Conservation (phyloP, 2,888 invertebrate species). For the Graphium colonna region DNA sequence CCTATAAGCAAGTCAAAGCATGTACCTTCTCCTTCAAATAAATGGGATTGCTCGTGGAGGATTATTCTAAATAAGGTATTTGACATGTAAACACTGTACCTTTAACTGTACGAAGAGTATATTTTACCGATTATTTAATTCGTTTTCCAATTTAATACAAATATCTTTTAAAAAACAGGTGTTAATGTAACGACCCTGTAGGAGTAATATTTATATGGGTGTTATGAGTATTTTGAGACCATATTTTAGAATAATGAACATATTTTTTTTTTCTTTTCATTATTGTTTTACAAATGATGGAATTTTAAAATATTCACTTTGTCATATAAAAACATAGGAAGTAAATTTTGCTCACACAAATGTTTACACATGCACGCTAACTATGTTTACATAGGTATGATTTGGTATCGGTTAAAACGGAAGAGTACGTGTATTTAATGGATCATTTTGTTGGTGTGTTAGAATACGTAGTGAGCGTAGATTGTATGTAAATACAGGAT, state of each 20-base stretch:
- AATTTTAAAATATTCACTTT: not conserved
- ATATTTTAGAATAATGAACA: not conserved
- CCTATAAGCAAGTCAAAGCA: conserved; percentile 18
- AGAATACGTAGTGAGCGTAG: no score
- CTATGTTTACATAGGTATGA: not conserved
- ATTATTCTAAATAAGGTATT: conserved; percentile 20
- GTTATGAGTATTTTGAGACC: not conserved
- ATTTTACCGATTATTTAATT: conserved; percentile 5
- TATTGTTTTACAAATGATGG: not conserved
- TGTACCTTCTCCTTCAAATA: conserved; percentile 18
- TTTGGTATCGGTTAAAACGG: no score
- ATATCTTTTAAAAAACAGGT: conserved; percentile 3
- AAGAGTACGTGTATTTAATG: no score
- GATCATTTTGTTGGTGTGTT: no score
- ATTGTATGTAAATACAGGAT: no score
- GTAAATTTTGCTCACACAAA: no score
- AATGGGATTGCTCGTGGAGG: conserved; percentile 10
- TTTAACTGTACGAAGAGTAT: conserved; percentile 13
- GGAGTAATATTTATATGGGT: not conserved
- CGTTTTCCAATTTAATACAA: conserved; percentile 13
- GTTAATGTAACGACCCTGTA: not conserved
- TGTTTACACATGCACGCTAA: no score
- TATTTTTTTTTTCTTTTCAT: not conserved
- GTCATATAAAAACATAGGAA: not conserved
- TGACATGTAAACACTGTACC: conserved; percentile 17